These are phyloP conservation scores for Harpalus rufipes DNA, from an alignment of 2,888 invertebrate genomes.

Conservation along the genomic window DNA sequence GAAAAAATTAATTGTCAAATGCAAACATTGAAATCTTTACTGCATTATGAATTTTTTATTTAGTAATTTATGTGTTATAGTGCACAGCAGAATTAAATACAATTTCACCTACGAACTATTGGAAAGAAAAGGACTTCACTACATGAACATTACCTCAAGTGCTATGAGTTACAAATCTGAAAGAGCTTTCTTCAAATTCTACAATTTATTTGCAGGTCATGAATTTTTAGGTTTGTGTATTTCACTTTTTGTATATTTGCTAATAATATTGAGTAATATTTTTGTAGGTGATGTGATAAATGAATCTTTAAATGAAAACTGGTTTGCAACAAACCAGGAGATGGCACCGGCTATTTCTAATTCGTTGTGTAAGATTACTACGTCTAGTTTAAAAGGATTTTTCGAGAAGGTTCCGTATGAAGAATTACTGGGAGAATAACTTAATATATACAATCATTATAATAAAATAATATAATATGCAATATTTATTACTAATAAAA, in stretches of 20 bases:
- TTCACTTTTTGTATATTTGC: not conserved
- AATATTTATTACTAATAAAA: constrained; percentile 18
- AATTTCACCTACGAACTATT: constrained; percentile 53
- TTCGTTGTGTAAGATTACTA: constrained; percentile 48
- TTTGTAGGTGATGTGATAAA: constrained; percentile 39
- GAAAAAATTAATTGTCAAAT: too few relatives aligned
- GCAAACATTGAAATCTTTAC: not conserved
- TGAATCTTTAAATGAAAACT: constrained; percentile 47
- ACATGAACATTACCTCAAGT: constrained; percentile 57
- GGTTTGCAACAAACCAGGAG: constrained; percentile 48
- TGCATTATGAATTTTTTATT: too few relatives aligned
- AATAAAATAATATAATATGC: too few relatives aligned
- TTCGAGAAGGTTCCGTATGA: constrained; percentile 56
- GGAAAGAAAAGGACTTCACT: constrained; percentile 49
- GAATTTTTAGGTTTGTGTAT: constrained; percentile 44
- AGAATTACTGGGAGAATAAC: constrained; percentile 55
- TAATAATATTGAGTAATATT: not conserved
- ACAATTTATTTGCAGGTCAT: constrained; percentile 49
- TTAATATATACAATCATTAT: too few relatives aligned
- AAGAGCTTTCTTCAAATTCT: constrained; percentile 53
- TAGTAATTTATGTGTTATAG: constrained; percentile 15
- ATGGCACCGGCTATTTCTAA: constrained; percentile 24
- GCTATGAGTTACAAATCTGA: constrained; percentile 52
- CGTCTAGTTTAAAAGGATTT: constrained; percentile 48
- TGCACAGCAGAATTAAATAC: constrained; percentile 58